Evolutionary conservation across 2,113 vertebrate genomes (phyloP).

Genomic region (Bubalus kerabau): DNA sequence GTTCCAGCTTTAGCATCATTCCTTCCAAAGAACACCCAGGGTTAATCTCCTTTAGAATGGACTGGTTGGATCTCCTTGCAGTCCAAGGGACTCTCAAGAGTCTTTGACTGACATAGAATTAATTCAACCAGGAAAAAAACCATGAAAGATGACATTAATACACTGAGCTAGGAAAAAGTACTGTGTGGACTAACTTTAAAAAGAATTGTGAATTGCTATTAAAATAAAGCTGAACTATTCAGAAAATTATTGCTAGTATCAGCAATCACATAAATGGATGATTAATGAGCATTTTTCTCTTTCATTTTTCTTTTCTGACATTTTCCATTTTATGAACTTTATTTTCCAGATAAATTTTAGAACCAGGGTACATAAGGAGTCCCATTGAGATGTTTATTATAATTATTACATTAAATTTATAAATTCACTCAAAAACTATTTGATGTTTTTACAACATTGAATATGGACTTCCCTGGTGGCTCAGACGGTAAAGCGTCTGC

Average conservation of each 20-base stretch:
- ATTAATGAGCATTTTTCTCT: background rate
- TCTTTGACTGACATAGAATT: slow-evolving; percentile 31
- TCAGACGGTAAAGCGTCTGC: too few species aligned
- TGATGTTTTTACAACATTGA: background rate
- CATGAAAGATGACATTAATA: background rate
- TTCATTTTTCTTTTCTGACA: background rate
- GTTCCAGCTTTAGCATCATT: too few species aligned
- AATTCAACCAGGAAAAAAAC: background rate
- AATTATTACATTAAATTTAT: background rate
- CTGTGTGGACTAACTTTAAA: background rate
- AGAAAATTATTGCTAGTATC: background rate
- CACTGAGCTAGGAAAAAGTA: background rate
- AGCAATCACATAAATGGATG: background rate
- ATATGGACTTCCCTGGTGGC: background rate
- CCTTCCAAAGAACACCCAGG: too few species aligned
- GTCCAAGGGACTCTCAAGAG: too few species aligned
- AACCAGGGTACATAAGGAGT: background rate
- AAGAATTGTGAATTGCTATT: background rate
- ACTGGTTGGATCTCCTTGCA: too few species aligned
- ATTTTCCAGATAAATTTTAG: background rate
- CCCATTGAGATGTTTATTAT: background rate
- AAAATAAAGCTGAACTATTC: background rate
- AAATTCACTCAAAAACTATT: background rate
- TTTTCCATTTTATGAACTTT: background rate
- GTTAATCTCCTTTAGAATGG: too few species aligned